Evolutionary conservation across 2,797 vertebrate species (phyloP).

Genomic region (Tokudaia muenninki): DNA sequence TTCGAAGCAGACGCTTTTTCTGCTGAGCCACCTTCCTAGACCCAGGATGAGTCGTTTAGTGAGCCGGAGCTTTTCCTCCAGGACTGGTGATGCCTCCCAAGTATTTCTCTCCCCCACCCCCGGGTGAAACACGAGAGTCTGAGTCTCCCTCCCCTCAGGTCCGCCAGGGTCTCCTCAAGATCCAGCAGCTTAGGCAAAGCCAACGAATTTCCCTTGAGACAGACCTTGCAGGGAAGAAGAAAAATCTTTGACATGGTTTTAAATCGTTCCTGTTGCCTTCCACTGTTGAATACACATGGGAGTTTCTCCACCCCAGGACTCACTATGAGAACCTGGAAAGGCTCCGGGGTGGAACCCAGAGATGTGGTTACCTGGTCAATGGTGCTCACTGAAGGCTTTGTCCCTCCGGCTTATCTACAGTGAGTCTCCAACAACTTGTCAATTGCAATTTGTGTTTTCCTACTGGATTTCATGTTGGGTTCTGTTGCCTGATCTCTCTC

Average conservation of each 20-base stretch:
- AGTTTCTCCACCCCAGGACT: not conserved
- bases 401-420: not conserved
- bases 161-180: not conserved
- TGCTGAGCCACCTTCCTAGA: not conserved
- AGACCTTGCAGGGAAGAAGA: not conserved
- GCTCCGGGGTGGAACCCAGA: not conserved
- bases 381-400: not conserved
- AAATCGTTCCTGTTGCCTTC: not conserved
- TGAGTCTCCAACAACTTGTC: not conserved
- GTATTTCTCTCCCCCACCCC: not conserved
- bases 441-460: not conserved
- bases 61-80: not conserved
- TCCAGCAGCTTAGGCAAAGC: not conserved
- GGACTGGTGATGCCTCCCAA: not conserved
- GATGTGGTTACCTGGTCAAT: not conserved
- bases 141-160: not conserved
- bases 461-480: not conserved
- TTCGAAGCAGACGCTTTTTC: not conserved
- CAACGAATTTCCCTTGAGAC: not conserved
- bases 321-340: not conserved
- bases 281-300: not conserved
- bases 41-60: not conserved
- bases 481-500: not conserved
- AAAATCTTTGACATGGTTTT: not conserved
- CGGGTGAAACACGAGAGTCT: not conserved